Evolutionary conservation across 2,888 invertebrate species (phyloP), one percentile per base, ranked within the genome.

Genomic region (Drosophila neonasuta): DNA sequence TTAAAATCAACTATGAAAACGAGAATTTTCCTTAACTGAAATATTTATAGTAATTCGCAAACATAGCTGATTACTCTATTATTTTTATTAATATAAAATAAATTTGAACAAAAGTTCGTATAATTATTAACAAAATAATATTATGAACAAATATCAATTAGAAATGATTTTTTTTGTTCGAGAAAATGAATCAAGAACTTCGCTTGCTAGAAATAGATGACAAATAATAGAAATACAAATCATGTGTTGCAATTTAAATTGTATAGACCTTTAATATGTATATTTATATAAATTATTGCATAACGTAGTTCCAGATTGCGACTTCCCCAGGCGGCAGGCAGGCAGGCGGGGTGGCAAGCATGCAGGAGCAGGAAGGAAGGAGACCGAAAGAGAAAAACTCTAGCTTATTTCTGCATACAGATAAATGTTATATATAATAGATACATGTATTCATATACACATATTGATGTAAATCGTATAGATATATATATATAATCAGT

Each of bases 401-500:
- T 44, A 55, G 17, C 32, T 44, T 55, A 55, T 7, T 34, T n/a
- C 20, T 55, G 54, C 32, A 44, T 55, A 44, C 44, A 36, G 13
- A 39, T 51, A 51, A 51, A 36, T 51, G 24, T 32, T 17, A 44
- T 30, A 52, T 44, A 20, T 20, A 44, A 42, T n/a, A 30, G 17
- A 54, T 13, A 39, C 39, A 24, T 24, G 39, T 39, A 51, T 39
- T 7, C 15, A 39, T 30, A 42, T 44, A 20, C 42, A 60, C 48
- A 51, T 36, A 73, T 51, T 58, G 41, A 32, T 50, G 48, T 52
- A 44, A 56, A 50, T 55, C n/a, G 36, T 36, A 36, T 36, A 36
- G 36, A 54, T 54, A 65, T 62, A 51, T 55, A 61, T 76, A 45
- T 51, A 51, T 72, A 46, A 77, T 57, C 42, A 56, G 62, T 80